A percentile compares a stretch with the other conserved stretches of the same genome.
phyloP scores from a whole-genome alignment of 2,888 invertebrate species.

The Leptura quadrifasciata region DNA sequence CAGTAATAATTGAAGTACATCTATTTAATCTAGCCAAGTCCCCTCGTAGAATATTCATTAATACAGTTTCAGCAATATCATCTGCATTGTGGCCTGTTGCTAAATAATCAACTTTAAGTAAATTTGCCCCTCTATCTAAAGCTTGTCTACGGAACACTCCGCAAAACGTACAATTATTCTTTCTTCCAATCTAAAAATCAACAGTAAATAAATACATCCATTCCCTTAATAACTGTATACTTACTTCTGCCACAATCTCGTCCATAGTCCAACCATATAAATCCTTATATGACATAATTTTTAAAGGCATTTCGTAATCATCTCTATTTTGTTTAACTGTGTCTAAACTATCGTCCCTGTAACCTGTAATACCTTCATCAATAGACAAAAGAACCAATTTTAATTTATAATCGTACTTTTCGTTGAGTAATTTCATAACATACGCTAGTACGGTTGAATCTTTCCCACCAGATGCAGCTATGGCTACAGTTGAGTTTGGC shows the following conservation, averaged over 20 bases:
- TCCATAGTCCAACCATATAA: conserved; percentile 99
- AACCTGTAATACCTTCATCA: conserved; percentile 98
- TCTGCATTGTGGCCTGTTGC: conserved; percentile 98
- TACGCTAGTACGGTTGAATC: conserved; percentile 99
- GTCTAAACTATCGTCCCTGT: conserved; percentile 96
- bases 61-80: conserved; percentile 98
- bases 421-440: conserved; percentile 92
- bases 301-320: conserved; percentile 94
- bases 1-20: conserved; percentile 93
- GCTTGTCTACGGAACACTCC: conserved; percentile 97
- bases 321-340: conserved; percentile 96
- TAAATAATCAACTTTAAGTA: conserved; percentile 92
- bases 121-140: conserved; percentile 93
- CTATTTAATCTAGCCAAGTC: conserved; percentile 95
- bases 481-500: conserved; percentile 89
- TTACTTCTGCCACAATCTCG: conserved; percentile 92
- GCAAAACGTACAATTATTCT: conserved; percentile 98
- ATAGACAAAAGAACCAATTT: conserved; percentile 94
- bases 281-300: conserved; percentile 97
- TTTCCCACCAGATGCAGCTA: conserved; percentile 95
- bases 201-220: conserved; percentile 8
- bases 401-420: conserved; percentile 92
- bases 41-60: conserved; percentile 98
- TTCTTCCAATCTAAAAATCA: conserved; percentile 80
- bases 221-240: conserved; percentile 55